phyloP scores from a whole-genome alignment of 2,113 vertebrate species.

The Crotalus horridus region DNA sequence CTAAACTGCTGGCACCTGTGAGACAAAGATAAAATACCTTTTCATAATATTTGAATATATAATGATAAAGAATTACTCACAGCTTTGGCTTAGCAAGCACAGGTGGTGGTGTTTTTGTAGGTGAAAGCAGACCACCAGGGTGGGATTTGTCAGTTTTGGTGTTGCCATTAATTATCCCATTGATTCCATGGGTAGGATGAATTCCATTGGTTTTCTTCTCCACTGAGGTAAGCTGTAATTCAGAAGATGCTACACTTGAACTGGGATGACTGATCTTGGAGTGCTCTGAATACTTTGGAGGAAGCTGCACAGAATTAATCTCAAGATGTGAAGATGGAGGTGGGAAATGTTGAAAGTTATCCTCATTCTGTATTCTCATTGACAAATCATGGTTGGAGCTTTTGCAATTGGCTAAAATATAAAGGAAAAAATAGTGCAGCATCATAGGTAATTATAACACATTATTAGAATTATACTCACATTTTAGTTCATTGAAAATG shows the following conservation, averaged over 20 bases:
- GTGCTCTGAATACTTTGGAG: slow-evolving; percentile 71
- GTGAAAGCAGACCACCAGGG: slow-evolving; percentile 68
- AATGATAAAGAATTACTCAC: slow-evolving; percentile 77
- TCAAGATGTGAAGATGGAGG: slow-evolving; percentile 79
- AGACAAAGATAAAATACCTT: neutral
- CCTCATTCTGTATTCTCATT: slow-evolving; percentile 66
- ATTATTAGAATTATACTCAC: neutral
- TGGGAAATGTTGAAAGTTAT: slow-evolving; percentile 76
- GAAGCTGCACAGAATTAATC: slow-evolving; percentile 81
- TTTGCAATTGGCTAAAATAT: slow-evolving; percentile 71
- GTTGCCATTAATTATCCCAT: slow-evolving; percentile 70
- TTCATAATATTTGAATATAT: slow-evolving; percentile 35
- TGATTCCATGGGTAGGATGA: slow-evolving; percentile 61
- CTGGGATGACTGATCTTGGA: slow-evolving; percentile 75
- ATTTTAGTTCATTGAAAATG: slow-evolving; percentile 2
- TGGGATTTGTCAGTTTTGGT: slow-evolving; percentile 56
- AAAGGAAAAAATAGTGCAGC: neutral
- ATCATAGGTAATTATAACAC: neutral
- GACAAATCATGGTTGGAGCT: slow-evolving; percentile 72
- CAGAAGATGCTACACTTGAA: slow-evolving; percentile 68
- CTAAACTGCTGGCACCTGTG: neutral
- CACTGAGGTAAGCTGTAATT: slow-evolving; percentile 57
- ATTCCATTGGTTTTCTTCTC: slow-evolving; percentile 67
- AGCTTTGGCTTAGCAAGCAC: slow-evolving; percentile 93
- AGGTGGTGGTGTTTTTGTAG: slow-evolving; percentile 83